A percentile compares a stretch with the other conserved stretches of the same genome.
Conservation (phyloP, 2,888 invertebrate species). For the Augochlorella aurata region DNA sequence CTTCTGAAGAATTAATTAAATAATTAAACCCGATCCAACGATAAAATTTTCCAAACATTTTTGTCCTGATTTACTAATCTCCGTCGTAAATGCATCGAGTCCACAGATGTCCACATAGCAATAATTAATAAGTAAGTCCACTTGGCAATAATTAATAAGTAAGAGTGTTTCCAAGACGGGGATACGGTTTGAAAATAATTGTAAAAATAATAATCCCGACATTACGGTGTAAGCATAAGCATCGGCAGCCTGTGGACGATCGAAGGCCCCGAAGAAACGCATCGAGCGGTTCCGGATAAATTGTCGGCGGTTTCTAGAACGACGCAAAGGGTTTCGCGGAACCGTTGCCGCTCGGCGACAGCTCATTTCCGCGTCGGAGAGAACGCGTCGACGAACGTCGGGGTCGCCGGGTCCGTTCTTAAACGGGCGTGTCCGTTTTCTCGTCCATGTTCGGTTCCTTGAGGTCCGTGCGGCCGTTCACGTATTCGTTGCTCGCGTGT, state of each 20-base stretch:
- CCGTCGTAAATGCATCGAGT: too few relatives aligned
- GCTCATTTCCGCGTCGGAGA: conserved; percentile 38
- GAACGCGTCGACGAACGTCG: too few relatives aligned
- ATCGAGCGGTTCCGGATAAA: conserved; percentile 1
- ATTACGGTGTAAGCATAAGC: neutral
- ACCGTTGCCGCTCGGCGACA: conserved; percentile 27
- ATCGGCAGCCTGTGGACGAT: neutral
- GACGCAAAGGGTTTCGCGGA: conserved; percentile 44
- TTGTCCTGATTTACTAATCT: too few relatives aligned
- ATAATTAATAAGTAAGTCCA: too few relatives aligned
- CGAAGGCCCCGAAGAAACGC: neutral
- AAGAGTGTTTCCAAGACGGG: too few relatives aligned
- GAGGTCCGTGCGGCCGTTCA: conserved; percentile 84
- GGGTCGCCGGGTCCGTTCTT: conserved; percentile 68
- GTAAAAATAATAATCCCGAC: too few relatives aligned
- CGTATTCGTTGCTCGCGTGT: conserved; percentile 84
- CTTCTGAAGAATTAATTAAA: too few relatives aligned
- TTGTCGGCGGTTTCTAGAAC: neutral
- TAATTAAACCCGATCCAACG: too few relatives aligned
- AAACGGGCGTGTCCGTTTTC: conserved; percentile 84
- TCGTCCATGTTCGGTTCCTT: conserved; percentile 84
- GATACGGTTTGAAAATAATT: too few relatives aligned
- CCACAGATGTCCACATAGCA: too few relatives aligned
- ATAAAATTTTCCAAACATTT: too few relatives aligned
- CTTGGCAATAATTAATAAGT: too few relatives aligned